Base-by-base conservation (phyloP, 2,797 vertebrate genomes). In the Tragelaphus oryx region DNA sequence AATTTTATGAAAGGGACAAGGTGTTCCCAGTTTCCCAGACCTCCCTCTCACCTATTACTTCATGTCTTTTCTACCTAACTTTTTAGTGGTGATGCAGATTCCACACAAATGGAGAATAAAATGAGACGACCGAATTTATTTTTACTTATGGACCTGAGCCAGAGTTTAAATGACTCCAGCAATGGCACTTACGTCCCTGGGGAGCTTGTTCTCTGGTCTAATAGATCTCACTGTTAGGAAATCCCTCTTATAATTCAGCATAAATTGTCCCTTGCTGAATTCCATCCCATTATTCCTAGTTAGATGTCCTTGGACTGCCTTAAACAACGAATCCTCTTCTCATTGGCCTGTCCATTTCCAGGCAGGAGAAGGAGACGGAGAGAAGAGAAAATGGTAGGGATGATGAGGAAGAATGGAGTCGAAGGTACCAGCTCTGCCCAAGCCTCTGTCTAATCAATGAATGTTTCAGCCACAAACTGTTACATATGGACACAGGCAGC, bases 231-330 rank as follows among this genome's bases (percentile, higher is more conserved):
- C 97, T 95, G 95, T 97, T 94, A 96, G 96, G 93, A 98, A 22
- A 97, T 96, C 97, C 96, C 97, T 95, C 97, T 95, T 97, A 95
- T 93, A 94, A 97, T 96, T 98, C 97, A 98, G 95, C 96, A 92
- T 97, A 96, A 98, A 97, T 97, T 97, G 98, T 96, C 95, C 98
- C 98, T 98, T 95, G 71, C 96, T 97, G 90, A 71, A 95, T 97
- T 92, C 97, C 96, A 93, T 95, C 97, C 96, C 96, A 98, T 98
- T 97, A 98, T 91, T 98, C 96, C 95, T 96, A 89, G 91, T 95
- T 95, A 90, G 97, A 96, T 96, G 98, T 98, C 98, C 97, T 97
- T 97, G 95, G 96, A 97, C 94, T 41, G n/a, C 60, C 68, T 95
- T 50, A 93, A 41, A 83, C 87, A 54, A 81, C 0, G 55, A 76